phyloP scores from a whole-genome alignment of 2,113 vertebrate species.

The Pelmatolapia mariae region DNA sequence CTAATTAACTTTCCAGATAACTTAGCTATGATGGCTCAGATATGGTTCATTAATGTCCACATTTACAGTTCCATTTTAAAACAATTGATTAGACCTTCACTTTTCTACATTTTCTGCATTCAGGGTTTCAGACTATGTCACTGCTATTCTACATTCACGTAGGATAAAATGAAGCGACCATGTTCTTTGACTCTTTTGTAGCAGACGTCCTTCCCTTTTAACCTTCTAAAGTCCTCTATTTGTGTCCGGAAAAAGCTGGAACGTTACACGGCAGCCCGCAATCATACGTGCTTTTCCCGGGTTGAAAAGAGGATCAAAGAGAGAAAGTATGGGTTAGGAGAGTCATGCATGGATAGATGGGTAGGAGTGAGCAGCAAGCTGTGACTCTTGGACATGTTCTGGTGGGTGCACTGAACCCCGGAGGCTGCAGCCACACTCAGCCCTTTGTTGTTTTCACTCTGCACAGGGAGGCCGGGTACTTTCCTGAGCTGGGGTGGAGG shows the following conservation, averaged over 20 bases:
- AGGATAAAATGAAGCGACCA: not conserved
- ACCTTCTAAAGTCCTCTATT: conserved; percentile 34
- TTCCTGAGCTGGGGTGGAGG: conserved; percentile 68
- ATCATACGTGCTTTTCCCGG: conserved; percentile 22
- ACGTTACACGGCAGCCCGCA: not conserved
- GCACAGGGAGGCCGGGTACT: conserved; percentile 71
- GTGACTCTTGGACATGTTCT: conserved; percentile 74
- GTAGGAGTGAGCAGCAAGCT: conserved; percentile 65
- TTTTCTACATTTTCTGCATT: not conserved
- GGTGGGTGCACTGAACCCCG: conserved; percentile 70
- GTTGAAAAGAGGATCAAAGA: conserved; percentile 32
- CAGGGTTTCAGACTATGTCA: not conserved
- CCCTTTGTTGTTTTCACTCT: conserved; percentile 77
- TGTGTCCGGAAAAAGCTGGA: not conserved
- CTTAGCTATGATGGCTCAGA: not conserved
- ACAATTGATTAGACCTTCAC: not conserved
- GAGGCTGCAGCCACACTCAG: conserved; percentile 74
- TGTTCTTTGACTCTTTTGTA: conserved; percentile 5
- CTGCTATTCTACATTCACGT: not conserved
- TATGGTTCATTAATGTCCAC: not conserved
- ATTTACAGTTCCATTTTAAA: not conserved
- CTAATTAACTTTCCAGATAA: not conserved
- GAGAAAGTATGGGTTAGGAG: conserved; percentile 20
- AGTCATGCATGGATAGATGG: conserved; percentile 60
- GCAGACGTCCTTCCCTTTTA: conserved; percentile 28